These are phyloP conservation scores for Plodia interpunctella DNA, from an alignment of 1,140 invertebrate species.

Conservation along the genomic window DNA sequence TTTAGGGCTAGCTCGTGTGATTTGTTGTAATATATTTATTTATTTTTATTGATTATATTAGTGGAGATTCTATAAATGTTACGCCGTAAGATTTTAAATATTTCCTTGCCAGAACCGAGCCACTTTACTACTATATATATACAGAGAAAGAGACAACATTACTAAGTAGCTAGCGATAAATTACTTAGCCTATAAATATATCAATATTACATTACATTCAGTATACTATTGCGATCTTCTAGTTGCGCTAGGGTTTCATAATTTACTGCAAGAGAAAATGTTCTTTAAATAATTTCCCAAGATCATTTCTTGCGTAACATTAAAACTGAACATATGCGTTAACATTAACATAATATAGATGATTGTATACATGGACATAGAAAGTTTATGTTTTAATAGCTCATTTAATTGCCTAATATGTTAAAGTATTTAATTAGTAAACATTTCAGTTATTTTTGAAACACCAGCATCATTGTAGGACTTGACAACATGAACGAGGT, in stretches of 20 bases:
- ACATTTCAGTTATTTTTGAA: too few species aligned
- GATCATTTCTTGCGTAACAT: not conserved
- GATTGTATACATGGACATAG: not conserved
- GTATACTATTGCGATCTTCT: not conserved
- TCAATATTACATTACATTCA: not conserved
- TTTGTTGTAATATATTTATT: too few species aligned
- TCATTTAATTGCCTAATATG: not conserved
- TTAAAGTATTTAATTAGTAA: not conserved
- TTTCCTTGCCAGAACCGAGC: too few species aligned
- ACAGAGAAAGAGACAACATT: too few species aligned
- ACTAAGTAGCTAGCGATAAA: too few species aligned
- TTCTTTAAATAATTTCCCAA: constrained; percentile 2
- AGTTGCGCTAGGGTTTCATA: not conserved
- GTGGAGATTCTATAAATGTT: too few species aligned
- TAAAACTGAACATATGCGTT: not conserved
- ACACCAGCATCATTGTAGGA: too few species aligned
- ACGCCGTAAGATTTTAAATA: too few species aligned
- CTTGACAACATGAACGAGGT: too few species aligned
- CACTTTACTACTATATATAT: too few species aligned
- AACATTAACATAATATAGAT: not conserved
- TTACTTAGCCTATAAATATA: not conserved
- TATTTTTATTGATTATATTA: too few species aligned
- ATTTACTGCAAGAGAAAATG: not conserved
- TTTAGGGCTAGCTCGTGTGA: too few species aligned
- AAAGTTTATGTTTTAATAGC: not conserved